A percentile compares a stretch with the other conserved stretches of the same genome.
Evolutionary conservation across 2,888 invertebrate genomes (phyloP).

Genomic region (Cantharis rufa): DNA sequence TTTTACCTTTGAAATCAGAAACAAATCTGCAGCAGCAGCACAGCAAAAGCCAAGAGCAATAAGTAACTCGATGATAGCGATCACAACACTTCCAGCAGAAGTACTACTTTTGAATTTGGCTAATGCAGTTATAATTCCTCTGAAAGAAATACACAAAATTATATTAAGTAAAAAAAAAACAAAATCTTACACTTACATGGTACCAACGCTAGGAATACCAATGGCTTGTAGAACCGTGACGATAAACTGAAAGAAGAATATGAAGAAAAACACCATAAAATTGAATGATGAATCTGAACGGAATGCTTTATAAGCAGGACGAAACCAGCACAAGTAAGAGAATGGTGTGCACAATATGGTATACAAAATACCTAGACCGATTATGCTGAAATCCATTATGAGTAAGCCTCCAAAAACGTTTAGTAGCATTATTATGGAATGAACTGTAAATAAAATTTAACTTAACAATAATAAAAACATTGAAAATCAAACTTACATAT

Average conservation of each 20-base stretch:
- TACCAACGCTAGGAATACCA: slow-evolving; percentile 82
- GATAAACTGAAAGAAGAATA: slow-evolving; percentile 94
- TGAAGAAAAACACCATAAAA: slow-evolving; percentile 99
- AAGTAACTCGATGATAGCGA: slow-evolving; percentile 77
- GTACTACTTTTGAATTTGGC: slow-evolving; percentile 58
- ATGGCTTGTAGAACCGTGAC: slow-evolving; percentile 87
- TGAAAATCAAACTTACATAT: slow-evolving; percentile 84
- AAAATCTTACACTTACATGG: slow-evolving; percentile 71
- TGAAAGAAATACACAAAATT: slow-evolving; percentile 49
- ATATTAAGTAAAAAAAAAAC: slow-evolving; percentile 21
- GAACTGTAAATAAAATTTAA: slow-evolving; percentile 69
- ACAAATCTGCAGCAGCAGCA: slow-evolving; percentile 76
- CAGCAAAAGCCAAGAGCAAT: slow-evolving; percentile 79
- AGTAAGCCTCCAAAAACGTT: slow-evolving; percentile 88
- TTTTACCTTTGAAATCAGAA: slow-evolving; percentile 84
- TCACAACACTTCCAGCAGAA: slow-evolving; percentile 63
- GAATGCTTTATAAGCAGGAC: slow-evolving; percentile 99
- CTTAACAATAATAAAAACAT: slow-evolving; percentile 54
- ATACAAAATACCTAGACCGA: slow-evolving; percentile 89
- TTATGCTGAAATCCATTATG: slow-evolving; percentile 72
- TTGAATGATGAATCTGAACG: slow-evolving; percentile 98
- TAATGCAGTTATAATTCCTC: slow-evolving; percentile 82
- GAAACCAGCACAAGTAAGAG: slow-evolving; percentile 98
- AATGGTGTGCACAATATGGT: slow-evolving; percentile 91
- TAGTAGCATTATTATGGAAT: slow-evolving; percentile 80